These are phyloP conservation scores for Psylliodes chrysocephalus DNA, from an alignment of 2,888 invertebrate genomes.

Conservation along the genomic window DNA sequence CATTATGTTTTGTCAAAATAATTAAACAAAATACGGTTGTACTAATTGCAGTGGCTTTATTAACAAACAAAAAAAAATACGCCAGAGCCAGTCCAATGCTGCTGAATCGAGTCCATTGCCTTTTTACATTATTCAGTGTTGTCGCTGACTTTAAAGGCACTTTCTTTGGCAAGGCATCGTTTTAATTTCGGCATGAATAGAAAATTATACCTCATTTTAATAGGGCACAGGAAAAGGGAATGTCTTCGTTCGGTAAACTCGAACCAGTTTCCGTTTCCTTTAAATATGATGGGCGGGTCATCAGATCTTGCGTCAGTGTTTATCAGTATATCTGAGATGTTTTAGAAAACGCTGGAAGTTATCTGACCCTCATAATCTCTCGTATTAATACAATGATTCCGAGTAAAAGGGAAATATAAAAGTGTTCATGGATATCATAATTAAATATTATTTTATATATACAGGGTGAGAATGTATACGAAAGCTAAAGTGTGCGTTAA, in stretches of 20 bases:
- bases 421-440: no score
- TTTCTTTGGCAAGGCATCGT: constrained; percentile 21
- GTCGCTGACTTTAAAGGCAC: neutral
- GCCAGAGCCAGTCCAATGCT: no score
- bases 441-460: no score
- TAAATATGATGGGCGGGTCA: constrained; percentile 29
- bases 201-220: constrained; percentile 32
- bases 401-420: no score
- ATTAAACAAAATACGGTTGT: no score
- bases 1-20: no score
- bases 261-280: constrained; percentile 34
- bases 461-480: no score
- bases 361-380: neutral
- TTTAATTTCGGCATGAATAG: constrained; percentile 36
- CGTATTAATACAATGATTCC: no score
- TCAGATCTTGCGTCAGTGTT: neutral
- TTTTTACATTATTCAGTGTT: neutral
- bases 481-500: no score
- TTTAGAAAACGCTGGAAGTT: neutral
- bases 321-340: neutral
- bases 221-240: constrained; percentile 21
- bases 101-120: no score
- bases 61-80: no score
- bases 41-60: no score
- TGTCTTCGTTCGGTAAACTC: constrained; percentile 14